Evolutionary conservation across 2,113 vertebrate species (phyloP), one percentile per base, ranked within the genome.

Genomic region (Pteropus alecto): DNA sequence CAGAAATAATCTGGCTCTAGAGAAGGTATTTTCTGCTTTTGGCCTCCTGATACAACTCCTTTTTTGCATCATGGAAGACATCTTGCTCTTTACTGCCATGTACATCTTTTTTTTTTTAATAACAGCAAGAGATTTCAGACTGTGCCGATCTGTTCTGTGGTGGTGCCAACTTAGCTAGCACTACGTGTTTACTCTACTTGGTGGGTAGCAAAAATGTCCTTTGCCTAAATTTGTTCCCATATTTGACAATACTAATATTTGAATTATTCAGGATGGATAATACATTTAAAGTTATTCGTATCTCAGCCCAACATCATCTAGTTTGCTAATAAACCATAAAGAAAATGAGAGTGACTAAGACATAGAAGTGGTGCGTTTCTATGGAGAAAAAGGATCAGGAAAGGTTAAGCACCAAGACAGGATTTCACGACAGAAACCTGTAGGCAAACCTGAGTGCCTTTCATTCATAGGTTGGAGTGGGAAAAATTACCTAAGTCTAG

Each of bases 311-410:
- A 54, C 48, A 94, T n/a, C 33, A 89, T 51, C 79, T 89, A 30
- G 3, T 90, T 92, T 92, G 65, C 30, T 92, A 94, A 63, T 81
- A 94, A 89, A 48, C n/a, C n/a, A 84, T 35, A 74, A 94, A 85
- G 43, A 35, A 87, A 61, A 83, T 89, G 38, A 86, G 51, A 86
- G 21, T 76, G 70, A 84, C 56, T 15, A 84, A 84, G 13, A n/a
- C 33, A 83, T 8, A 94, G 41, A n/a, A 35, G 4, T n/a, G 4
- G 48, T 26, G 2, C 13, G 14, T 74, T 90, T 77, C 94, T 60
- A 87, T 41, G 35, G 71, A 71, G 73, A 92, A 94, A 63, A 67
- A 74, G 43, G 65, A 94, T 82, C 56, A 61, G 54, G 35, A 94
- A 68, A 95, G 6, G 7, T 65, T 60, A 71, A 28, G 26, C 26